Conservation (phyloP, 2,888 invertebrate species). For the Noctua janthina region DNA sequence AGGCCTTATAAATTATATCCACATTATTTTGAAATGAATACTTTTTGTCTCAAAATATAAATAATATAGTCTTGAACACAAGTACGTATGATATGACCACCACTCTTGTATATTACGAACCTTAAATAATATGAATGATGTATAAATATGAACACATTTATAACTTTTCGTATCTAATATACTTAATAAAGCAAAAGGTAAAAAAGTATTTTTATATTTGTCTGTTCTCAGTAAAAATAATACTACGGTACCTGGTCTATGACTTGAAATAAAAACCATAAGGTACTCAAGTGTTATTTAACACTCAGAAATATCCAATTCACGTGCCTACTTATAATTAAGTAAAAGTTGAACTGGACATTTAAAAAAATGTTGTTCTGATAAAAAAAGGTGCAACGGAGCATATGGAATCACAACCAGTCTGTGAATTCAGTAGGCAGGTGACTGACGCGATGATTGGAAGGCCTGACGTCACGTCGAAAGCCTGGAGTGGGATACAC, state of each 20-base stretch:
- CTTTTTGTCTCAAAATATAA: not conserved
- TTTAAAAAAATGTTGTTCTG: slow-evolving; percentile 12
- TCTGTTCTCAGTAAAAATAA: not conserved
- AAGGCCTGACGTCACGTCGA: not conserved
- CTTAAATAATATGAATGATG: not conserved
- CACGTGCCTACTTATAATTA: not conserved
- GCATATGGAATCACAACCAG: not conserved
- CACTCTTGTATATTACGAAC: not conserved
- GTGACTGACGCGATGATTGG: slow-evolving; percentile 58
- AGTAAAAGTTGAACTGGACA: not conserved
- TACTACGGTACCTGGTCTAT: not conserved
- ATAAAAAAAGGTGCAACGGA: slow-evolving; percentile 44
- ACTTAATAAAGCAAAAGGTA: not conserved
- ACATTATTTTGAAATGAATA: not conserved
- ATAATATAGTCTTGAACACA: not conserved
- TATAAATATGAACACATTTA: not conserved
- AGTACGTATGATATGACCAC: not conserved
- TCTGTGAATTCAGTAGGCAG: slow-evolving; percentile 12
- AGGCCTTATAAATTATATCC: not conserved
- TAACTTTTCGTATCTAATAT: not conserved
- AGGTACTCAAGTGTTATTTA: not conserved
- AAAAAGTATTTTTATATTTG: slow-evolving; percentile 4
- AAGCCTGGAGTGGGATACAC: not conserved
- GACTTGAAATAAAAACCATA: not conserved
- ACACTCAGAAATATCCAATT: not conserved